phyloP scores from a whole-genome alignment of 92 coral and sea anemone species.

The Phenganax subtilis region DNA sequence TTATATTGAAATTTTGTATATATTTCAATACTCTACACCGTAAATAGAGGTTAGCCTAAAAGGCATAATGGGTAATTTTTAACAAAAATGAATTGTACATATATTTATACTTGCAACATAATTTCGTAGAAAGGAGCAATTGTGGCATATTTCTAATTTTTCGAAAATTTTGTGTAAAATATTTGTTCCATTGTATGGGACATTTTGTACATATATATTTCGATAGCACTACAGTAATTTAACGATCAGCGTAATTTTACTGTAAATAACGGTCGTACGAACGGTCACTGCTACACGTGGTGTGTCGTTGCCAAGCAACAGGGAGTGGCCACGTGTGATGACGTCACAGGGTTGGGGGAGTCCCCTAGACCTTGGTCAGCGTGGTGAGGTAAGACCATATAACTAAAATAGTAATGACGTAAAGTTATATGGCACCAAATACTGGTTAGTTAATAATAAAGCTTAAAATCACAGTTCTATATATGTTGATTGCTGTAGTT shows the following conservation, averaged over 20 bases:
- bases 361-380: conserved; percentile 59
- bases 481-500: background rate
- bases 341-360: conserved; percentile 66
- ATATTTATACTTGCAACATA: conserved; percentile 30
- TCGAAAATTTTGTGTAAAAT: conserved; percentile 8
- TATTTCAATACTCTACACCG: conserved; percentile 14
- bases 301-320: conserved; percentile 77
- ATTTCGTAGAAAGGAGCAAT: conserved; percentile 32
- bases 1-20: conserved; percentile 15
- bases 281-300: conserved; percentile 24
- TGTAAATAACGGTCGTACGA: conserved; percentile 23
- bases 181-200: conserved; percentile 15
- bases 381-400: conserved; percentile 88
- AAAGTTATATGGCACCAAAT: background rate
- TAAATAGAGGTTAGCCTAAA: conserved; percentile 4
- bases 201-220: conserved; percentile 10
- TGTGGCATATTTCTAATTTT: conserved; percentile 35
- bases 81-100: background rate
- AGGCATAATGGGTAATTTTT: conserved; percentile 2
- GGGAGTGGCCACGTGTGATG: conserved; percentile 99
- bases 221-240: conserved; percentile 9
- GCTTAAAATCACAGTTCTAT: background rate
- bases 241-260: background rate
- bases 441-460: background rate
- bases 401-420: background rate